Base-by-base conservation (phyloP, 2,113 vertebrate species). In the Lates calcarifer region DNA sequence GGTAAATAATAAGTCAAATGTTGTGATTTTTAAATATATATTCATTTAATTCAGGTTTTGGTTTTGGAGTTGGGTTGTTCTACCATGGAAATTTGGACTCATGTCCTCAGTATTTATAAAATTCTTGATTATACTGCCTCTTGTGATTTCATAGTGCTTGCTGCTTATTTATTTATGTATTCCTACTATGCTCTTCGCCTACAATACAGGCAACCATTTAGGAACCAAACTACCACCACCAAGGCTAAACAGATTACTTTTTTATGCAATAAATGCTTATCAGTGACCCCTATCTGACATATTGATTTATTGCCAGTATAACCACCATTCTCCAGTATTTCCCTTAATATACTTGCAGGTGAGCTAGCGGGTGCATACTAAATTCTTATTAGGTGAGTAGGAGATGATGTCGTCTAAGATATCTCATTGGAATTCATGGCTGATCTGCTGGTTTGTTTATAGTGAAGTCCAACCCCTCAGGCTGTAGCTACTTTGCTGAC, bases 111-210 rank as follows among this genome's bases (percentile, higher is more conserved):
- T 62, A n/a, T 37, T 37, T 37, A 20, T 17, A 41, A 26, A 26
- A 28, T 17, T 0, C 26, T 26, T 2, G 7, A 11, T 14, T 4
- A 63, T 41, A 35, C 39, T 18, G 7, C 6, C 26, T 26, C 20
- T 64, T 37, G 35, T 11, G 49, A 64, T 86, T 84, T 86, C 75
- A 81, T 80, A 56, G 76, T 31, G 71, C 70, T 65, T 33, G 26
- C 62, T 78, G 18, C 71, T 92, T 29, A 88, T 77, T 90, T 87
- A 91, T 91, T 90, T 31, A 93, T 90, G 74, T 61, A 62, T 83
- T 72, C 39, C 47, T 56, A 60, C 76, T 70, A 61, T 73, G 75
- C 56, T 76, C 65, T 49, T 74, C 81, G 76, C 68, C 43, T 37
- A 26, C 55, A 47, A 41, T 45, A 17, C 68, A 62, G 56, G 6